Conservation (phyloP, 2,113 vertebrate genomes). For the Podocnemis expansa region DNA sequence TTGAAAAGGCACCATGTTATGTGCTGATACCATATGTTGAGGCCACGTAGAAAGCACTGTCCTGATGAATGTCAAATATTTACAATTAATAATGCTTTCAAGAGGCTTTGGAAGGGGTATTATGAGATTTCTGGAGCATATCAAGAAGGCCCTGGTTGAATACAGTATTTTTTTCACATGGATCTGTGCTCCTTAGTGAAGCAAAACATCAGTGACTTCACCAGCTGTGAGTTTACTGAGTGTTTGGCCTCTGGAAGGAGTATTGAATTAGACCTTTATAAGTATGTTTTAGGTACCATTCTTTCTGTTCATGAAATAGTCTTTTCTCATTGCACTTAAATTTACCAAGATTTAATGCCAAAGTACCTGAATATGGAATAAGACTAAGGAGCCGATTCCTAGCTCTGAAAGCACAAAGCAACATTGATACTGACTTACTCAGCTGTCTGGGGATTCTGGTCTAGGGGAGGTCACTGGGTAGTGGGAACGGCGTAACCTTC, state of each 20-base stretch:
- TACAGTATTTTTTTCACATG: not conserved
- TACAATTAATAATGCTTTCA: conserved; percentile 4
- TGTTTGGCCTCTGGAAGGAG: not conserved
- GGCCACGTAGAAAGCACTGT: not conserved
- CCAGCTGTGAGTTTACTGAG: not conserved
- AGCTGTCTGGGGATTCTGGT: not conserved
- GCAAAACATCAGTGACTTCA: not conserved
- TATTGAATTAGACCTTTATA: not conserved
- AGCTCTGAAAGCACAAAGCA: not conserved
- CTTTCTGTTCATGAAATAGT: not conserved
- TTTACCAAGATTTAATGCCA: not conserved
- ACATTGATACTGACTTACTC: not conserved
- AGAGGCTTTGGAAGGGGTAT: not conserved
- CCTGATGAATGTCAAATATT: not conserved
- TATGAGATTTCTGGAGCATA: not conserved
- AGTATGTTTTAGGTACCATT: not conserved
- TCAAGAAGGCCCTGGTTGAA: not conserved
- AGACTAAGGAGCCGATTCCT: not conserved
- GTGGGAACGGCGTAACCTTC: not conserved
- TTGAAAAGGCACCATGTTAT: not conserved
- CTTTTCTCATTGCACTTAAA: not conserved
- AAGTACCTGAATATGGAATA: not conserved
- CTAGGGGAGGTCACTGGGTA: not conserved
- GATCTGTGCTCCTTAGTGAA: not conserved
- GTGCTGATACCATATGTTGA: not conserved